Percentiles rank a stretch among this genome's conserved stretches.
Evolutionary conservation across 2,797 vertebrate species (phyloP).

Genomic region (Diglossa cyanea): DNA sequence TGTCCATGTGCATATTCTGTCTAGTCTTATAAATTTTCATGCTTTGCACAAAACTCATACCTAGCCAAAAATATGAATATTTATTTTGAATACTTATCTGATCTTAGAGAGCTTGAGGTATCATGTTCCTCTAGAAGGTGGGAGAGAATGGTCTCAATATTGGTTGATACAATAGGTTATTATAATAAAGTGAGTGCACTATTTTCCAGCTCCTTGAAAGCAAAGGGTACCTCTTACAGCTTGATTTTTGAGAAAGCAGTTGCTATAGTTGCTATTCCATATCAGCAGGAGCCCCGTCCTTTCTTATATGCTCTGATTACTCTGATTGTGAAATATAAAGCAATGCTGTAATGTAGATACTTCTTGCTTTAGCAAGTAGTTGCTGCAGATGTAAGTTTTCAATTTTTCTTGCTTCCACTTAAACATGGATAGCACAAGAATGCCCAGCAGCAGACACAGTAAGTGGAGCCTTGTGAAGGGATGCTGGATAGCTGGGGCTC

Average conservation of each 20-base stretch:
- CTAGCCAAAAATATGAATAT: not conserved
- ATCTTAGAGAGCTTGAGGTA: not conserved
- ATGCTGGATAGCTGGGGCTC: not conserved
- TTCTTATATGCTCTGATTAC: slow-evolving; percentile 14
- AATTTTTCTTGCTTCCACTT: not conserved
- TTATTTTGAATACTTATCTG: not conserved
- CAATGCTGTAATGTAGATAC: not conserved
- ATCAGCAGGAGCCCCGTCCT: slow-evolving; percentile 4
- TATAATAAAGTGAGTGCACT: not conserved
- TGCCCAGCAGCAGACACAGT: not conserved
- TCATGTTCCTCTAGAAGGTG: not conserved
- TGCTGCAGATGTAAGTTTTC: not conserved
- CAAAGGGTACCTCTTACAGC: not conserved
- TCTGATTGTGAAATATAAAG: slow-evolving; percentile 32
- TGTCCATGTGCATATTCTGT: not conserved
- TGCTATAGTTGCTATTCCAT: not conserved
- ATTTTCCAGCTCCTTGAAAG: slow-evolving; percentile 9
- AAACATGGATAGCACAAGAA: not conserved
- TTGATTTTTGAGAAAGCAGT: slow-evolving; percentile 43
- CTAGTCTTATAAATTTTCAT: not conserved
- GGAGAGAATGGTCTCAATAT: not conserved
- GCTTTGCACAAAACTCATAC: not conserved
- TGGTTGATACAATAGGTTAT: not conserved
- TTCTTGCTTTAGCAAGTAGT: not conserved
- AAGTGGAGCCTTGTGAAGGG: not conserved